These are phyloP conservation scores for Zaprionus africanus DNA, from an alignment of 1,140 invertebrate species.

Conservation along the genomic window DNA sequence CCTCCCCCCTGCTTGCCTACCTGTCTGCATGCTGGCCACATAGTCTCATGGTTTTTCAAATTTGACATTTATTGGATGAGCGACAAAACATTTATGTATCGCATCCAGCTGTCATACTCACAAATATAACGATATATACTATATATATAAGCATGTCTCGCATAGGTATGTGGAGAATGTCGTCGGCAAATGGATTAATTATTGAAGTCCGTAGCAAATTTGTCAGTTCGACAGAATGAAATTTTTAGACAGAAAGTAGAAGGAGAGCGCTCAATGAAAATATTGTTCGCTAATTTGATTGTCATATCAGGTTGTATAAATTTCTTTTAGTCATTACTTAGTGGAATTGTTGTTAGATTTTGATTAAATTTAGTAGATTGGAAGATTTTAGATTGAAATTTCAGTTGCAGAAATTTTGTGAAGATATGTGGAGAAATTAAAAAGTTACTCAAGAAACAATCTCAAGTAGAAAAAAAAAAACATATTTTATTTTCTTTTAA, in stretches of 20 bases:
- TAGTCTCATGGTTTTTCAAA: slow-evolving; percentile 63
- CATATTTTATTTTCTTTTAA: too few species aligned
- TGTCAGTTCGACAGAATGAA: background rate
- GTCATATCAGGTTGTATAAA: background rate
- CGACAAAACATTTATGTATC: slow-evolving; percentile 49
- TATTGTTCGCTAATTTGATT: background rate
- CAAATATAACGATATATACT: slow-evolving; percentile 21
- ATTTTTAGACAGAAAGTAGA: background rate
- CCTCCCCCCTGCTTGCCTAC: background rate
- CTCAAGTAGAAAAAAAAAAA: too few species aligned
- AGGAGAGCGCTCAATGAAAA: background rate
- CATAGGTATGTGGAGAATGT: background rate
- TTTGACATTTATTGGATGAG: slow-evolving; percentile 70
- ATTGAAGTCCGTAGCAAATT: slow-evolving; percentile 5
- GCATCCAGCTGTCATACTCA: slow-evolving; percentile 24
- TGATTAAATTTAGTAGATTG: background rate
- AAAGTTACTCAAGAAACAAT: background rate
- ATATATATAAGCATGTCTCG: background rate
- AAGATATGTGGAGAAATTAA: background rate
- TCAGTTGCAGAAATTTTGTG: background rate
- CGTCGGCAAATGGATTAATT: slow-evolving; percentile 6
- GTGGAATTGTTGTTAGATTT: background rate
- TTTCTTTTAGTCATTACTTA: background rate
- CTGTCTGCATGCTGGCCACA: slow-evolving; percentile 22
- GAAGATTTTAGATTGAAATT: background rate